A percentile compares a stretch with the other conserved stretches of the same genome.
phyloP scores from a whole-genome alignment of 2,113 vertebrate species.

The Casuarius casuarius region DNA sequence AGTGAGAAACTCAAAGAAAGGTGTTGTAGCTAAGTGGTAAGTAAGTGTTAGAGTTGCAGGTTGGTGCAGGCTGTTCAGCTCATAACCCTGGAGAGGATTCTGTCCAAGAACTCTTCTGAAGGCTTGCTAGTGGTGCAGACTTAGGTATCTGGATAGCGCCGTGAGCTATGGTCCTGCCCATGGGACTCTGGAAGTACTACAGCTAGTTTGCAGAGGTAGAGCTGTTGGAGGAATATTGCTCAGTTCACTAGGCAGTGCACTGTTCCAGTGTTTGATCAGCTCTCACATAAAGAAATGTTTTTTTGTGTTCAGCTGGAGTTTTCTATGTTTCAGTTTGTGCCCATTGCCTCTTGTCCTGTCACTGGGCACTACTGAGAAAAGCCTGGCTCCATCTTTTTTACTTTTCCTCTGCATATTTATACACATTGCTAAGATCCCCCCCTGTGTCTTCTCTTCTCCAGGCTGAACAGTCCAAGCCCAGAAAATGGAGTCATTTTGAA shows the following conservation, averaged over 20 bases:
- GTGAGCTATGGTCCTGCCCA: background rate
- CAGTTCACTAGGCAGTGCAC: background rate
- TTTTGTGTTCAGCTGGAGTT: background rate
- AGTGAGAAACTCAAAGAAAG: background rate
- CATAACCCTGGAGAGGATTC: background rate
- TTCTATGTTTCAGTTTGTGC: background rate
- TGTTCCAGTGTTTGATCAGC: background rate
- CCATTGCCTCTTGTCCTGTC: background rate
- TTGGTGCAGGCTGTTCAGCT: background rate
- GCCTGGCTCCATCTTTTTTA: too few relatives aligned
- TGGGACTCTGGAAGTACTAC: background rate
- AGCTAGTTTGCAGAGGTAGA: background rate
- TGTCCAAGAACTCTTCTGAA: background rate
- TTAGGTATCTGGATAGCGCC: background rate
- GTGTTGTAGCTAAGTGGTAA: background rate
- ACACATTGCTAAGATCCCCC: background rate
- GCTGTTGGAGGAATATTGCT: background rate
- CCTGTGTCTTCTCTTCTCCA: background rate
- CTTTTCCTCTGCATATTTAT: too few relatives aligned
- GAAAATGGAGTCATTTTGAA: background rate
- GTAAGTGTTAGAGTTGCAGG: background rate
- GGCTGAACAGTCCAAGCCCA: background rate
- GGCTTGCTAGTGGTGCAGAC: background rate
- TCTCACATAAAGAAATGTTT: background rate
- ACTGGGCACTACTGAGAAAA: background rate